A percentile compares a stretch with the other conserved stretches of the same genome.
phyloP scores from a whole-genome alignment of 2,797 vertebrate genomes.

The Cynopterus sphinx region DNA sequence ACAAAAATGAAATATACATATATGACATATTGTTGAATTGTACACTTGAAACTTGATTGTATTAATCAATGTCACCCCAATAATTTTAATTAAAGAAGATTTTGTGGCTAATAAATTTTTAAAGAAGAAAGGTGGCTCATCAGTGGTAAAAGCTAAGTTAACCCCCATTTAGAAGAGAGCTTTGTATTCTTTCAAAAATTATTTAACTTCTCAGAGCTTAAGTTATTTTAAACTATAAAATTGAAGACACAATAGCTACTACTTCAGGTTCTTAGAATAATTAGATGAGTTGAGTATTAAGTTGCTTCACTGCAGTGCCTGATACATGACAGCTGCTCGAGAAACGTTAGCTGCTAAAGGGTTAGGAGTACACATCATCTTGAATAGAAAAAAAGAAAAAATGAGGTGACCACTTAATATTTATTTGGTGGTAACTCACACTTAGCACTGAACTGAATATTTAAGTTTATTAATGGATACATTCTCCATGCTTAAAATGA shows the following conservation, averaged over 20 bases:
- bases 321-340: neutral
- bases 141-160: neutral
- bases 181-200: neutral
- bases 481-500: neutral
- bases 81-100: neutral
- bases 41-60: no score
- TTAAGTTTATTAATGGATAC: neutral
- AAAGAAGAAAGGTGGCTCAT: neutral
- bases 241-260: neutral
- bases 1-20: no score
- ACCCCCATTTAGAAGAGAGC: neutral
- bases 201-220: neutral
- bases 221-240: neutral
- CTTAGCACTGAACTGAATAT: neutral
- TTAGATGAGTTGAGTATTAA: neutral
- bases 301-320: neutral
- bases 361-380: neutral
- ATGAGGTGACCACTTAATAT: neutral
- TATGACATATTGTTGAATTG: no score
- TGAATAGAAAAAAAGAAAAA: neutral
- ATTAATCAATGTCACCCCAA: no score
- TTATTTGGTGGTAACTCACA: neutral
- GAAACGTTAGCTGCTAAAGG: neutral
- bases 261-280: neutral
- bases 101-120: neutral